Evolutionary conservation across 2,113 vertebrate species (phyloP), one percentile per base, ranked within the genome.

Genomic region (Lampris incognitus): DNA sequence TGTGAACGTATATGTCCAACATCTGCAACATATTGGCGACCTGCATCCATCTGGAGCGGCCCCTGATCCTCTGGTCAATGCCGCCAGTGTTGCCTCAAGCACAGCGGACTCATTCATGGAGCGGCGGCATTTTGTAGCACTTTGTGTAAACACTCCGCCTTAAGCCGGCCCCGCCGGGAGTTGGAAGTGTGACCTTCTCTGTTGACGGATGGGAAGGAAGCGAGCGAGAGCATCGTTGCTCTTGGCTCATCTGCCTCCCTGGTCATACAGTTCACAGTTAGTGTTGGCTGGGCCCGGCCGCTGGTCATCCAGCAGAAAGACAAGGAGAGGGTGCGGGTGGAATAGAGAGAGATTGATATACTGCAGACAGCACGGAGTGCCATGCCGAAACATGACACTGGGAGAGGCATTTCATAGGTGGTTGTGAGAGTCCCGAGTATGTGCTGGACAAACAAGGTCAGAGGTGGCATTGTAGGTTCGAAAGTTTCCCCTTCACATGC

Each of bases 51-150:
- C 38, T 68, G 37, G 50, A 51, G 44, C 61, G 11, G 59, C 24
- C 55, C 51, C 52, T 67, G 48, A 71, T 72, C 66, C 62, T 64
- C 70, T 58, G 64, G 51, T 92, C 70, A 92, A 88, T 90, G 83
- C 51, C 3, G 46, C 79, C 81, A 91, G 82, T 91, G 89, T 91
- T 77, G 69, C 66, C 66, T 63, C n/a, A 51, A 79, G 71, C 74
- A 93, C 91, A 91, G 86, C 60, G 6, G 67, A 62, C 79, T 78
- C 85, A 90, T 94, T 93, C 91, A 94, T 87, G 55, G 66, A 71
- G 50, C 74, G 24, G 24, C 24, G 24, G 24, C 24, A 24, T 24
- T 72, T 46, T 56, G 72, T 60, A 79, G 72, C 66, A 72, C 71
- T 85, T 69, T 87, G 85, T 81, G 83, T 82, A 88, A 92, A 92